Evolutionary conservation across 2,888 invertebrate species (phyloP), one percentile per base, ranked within the genome.

Genomic region (Ryuthela nishihirai): DNA sequence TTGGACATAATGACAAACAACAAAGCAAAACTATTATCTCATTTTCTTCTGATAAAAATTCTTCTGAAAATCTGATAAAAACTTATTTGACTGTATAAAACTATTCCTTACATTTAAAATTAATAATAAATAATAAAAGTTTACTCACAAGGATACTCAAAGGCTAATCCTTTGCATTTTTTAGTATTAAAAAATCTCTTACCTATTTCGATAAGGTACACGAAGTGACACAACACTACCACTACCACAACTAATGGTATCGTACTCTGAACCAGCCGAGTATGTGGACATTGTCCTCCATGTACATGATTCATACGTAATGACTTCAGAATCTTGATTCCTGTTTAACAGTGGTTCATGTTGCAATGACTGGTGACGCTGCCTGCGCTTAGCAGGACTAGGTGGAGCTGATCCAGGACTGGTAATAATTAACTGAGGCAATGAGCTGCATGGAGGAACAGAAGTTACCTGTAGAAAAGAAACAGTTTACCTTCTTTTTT

Each of bases 241-340:
- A 25, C 71, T 70, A 12, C 64, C 48, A 25, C 46, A 62, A 39
- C 66, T 65, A 23, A 64, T 36, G 49, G 69, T 69, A 50, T 73
- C 72, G 64, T 71, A 71, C 42, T 72, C 72, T 15, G 70, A 69
- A 7, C 35, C 18, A 18, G 45, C 46, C 12, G 52, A 59, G 29
- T 53, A 47, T 0, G 53, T 43, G 2, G 58, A 59, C 7, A 53
- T 53, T 21, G 47, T 47, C n/a, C 53, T 32, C 15, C 44, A 39
- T n/a, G 58, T 12, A 15, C 17, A 18, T 3, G 34, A 18, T n/a
- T 34, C 44, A 12, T 21, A 53, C 2, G 52, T 44, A 3, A 43
- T 3, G 35, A 10, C 20, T 6, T 49, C 49, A 29, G 50, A 50
- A 24, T 56, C 56, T 38, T 56, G 38, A 23, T 56, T 46, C 24